These are phyloP conservation scores for Adrianichthys oophorus DNA, from an alignment of 2,797 vertebrate genomes.

Conservation along the genomic window DNA sequence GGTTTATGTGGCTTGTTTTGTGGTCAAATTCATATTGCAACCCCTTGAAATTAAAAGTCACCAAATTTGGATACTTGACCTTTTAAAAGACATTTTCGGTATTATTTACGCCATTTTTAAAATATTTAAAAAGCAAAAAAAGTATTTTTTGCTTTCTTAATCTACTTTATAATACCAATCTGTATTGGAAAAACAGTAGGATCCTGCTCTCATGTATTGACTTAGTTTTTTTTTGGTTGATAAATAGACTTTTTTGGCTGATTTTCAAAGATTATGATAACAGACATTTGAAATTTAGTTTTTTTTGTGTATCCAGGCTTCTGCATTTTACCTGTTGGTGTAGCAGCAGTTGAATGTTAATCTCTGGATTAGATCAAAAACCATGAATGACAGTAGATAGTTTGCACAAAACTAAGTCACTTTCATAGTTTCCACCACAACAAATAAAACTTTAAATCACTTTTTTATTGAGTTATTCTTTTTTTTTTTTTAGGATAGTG, in stretches of 20 bases:
- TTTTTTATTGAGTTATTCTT: neutral
- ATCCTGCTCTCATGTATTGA: conserved; percentile 2
- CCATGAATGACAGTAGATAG: conserved; percentile 2
- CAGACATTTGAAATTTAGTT: conserved; percentile 13
- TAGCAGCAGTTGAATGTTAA: conserved; percentile 14
- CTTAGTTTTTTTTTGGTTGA: conserved; percentile 6
- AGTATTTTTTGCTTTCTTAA: too few species aligned
- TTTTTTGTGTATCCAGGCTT: conserved; percentile 9
- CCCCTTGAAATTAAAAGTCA: conserved; percentile 19
- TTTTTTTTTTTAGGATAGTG: neutral
- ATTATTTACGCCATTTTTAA: too few species aligned
- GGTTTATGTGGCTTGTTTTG: conserved; percentile 52
- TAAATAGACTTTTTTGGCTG: neutral
- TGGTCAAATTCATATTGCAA: conserved; percentile 43
- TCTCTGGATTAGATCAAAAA: conserved; percentile 9
- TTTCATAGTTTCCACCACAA: neutral
- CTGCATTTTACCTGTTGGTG: conserved; percentile 10
- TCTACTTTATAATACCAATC: too few species aligned
- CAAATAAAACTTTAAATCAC: too few species aligned
- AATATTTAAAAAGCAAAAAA: too few species aligned
- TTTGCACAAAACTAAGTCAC: neutral
- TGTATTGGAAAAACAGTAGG: conserved; percentile 11
- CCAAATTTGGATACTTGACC: too few species aligned
- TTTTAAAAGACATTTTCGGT: too few species aligned
- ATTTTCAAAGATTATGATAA: conserved; percentile 15